These are phyloP conservation scores for Notospermus geniculatus DNA, from an alignment of 1,140 invertebrate species.

Conservation along the genomic window DNA sequence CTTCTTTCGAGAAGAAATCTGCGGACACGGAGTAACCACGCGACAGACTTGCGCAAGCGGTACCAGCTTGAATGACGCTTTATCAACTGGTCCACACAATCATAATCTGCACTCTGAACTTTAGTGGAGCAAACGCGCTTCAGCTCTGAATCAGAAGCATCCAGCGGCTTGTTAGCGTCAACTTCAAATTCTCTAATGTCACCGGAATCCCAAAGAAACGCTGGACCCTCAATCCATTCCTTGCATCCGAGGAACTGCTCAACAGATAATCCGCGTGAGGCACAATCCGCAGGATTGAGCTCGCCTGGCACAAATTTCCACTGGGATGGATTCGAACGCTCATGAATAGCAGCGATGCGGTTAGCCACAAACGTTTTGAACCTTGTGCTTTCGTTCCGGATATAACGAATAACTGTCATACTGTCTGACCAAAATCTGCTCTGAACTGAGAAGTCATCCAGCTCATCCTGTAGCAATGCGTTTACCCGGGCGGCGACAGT, in stretches of 20 bases:
- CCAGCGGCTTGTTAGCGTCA: no score
- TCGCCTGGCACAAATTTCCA: constrained; percentile 17
- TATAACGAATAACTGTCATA: constrained; percentile 17
- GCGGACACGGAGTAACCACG: no score
- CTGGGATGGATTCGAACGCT: neutral
- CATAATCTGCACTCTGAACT: no score
- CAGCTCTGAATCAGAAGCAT: no score
- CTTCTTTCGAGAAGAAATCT: no score
- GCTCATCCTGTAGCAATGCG: constrained; percentile 12
- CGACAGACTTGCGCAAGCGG: no score
- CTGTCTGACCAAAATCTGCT: constrained; percentile 23
- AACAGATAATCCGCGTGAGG: constrained; percentile 20
- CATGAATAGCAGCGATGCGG: constrained; percentile 11
- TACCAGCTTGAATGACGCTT: no score
- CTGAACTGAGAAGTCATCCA: neutral
- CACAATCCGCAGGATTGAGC: no score
- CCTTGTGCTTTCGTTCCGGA: constrained; percentile 14
- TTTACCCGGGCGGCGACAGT: constrained; percentile 7
- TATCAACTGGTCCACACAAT: no score
- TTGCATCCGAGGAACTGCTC: neutral
- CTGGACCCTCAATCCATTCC: constrained; percentile 12
- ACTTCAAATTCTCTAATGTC: no score
- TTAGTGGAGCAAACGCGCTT: no score
- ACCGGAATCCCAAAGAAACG: constrained; percentile 3
- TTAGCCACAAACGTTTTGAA: constrained; percentile 23